These are phyloP conservation scores for Campylorhamphus procurvoides DNA, from an alignment of 2,113 vertebrate genomes.

Conservation along the genomic window DNA sequence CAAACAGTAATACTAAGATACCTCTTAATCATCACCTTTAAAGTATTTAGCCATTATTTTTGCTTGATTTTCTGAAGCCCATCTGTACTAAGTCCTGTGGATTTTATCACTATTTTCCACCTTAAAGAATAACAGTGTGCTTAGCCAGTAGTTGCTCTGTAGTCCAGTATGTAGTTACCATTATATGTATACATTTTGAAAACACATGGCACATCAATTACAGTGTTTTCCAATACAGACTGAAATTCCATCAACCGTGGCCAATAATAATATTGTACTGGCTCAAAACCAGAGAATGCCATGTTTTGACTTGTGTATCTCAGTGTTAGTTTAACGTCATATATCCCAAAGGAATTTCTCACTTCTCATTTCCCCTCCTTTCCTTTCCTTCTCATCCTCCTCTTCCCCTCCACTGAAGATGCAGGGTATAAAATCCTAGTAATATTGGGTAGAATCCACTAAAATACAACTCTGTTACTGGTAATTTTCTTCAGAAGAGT, in stretches of 20 bases:
- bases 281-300: slow-evolving; percentile 68
- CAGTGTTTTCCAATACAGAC: slow-evolving; percentile 64
- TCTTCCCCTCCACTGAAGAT: background rate
- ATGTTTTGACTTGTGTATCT: slow-evolving; percentile 71
- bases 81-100: background rate
- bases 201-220: slow-evolving; percentile 51
- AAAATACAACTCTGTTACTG: background rate
- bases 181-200: slow-evolving; percentile 49
- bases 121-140: background rate
- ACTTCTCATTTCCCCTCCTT: background rate
- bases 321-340: slow-evolving; percentile 63
- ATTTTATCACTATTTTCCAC: background rate
- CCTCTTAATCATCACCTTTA: background rate
- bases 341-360: slow-evolving; percentile 60
- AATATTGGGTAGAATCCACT: background rate
- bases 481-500: background rate
- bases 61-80: background rate
- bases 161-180: background rate
- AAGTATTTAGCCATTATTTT: background rate
- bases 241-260: slow-evolving; percentile 67
- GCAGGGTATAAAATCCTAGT: background rate
- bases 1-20: background rate
- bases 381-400: background rate
- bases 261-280: slow-evolving; percentile 78
- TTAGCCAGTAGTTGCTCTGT: background rate